Evolutionary conservation across 2,888 invertebrate species (phyloP).

Genomic region (Calliphora vomitoria): DNA sequence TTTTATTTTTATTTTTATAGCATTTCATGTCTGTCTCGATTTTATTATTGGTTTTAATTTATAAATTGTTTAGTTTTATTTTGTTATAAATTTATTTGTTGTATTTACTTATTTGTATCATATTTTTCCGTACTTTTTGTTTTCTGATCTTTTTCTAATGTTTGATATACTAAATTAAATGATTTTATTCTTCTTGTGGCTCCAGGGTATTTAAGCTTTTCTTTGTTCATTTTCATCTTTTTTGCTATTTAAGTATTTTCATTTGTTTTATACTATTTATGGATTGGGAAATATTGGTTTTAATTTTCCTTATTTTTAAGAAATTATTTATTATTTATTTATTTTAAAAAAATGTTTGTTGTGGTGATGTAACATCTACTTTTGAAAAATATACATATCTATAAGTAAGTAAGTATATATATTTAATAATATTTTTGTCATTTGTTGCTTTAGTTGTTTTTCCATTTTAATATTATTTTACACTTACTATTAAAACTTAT

Average conservation of each 20-base stretch:
- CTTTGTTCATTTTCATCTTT: neutral
- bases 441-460: conserved; percentile 24
- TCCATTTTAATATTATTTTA: conserved; percentile 39
- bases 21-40: neutral
- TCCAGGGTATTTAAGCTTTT: conserved; percentile 42
- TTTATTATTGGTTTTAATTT: conserved; percentile 56
- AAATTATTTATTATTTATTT: conserved; percentile 5
- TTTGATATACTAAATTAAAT: conserved; percentile 55
- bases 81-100: conserved; percentile 6
- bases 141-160: conserved; percentile 27
- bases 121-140: conserved; percentile 3
- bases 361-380: conserved; percentile 43
- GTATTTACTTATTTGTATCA: conserved; percentile 7
- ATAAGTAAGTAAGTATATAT: neutral
- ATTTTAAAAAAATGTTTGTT: neutral
- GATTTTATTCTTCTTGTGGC: conserved; percentile 12
- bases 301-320: conserved; percentile 14
- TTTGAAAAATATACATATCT: conserved; percentile 60
- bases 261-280: neutral
- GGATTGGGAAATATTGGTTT: neutral
- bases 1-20: conserved; percentile 20
- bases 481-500: conserved; percentile 41
- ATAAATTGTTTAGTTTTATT: conserved; percentile 34
- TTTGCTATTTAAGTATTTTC: neutral
- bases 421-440: neutral